A percentile compares a stretch with the other conserved stretches of the same genome.
Conservation (phyloP, 2,113 vertebrate genomes). For the Antechinus stuartii region DNA sequence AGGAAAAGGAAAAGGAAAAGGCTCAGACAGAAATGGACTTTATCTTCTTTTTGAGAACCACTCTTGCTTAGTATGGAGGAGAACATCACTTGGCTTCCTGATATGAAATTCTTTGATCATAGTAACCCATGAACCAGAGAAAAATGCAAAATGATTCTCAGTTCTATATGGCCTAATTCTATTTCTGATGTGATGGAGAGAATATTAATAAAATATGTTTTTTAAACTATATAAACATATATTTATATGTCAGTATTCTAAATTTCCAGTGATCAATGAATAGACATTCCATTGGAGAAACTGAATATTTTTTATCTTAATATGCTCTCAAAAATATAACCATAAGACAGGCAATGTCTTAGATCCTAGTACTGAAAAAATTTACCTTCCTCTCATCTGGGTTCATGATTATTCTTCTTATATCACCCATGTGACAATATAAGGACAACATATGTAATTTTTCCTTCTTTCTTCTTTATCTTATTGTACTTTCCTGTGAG, state of each 20-base stretch:
- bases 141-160: neutral
- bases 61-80: neutral
- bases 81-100: neutral
- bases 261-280: neutral
- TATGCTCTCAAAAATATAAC: neutral
- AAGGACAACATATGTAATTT: neutral
- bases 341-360: neutral
- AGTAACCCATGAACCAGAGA: neutral
- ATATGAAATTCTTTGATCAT: neutral
- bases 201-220: neutral
- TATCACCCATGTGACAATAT: neutral
- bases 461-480: neutral
- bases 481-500: too few species aligned
- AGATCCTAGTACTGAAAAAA: neutral
- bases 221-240: neutral
- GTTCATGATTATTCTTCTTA: neutral
- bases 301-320: neutral
- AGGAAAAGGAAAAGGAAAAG: neutral
- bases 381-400: neutral
- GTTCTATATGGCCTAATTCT: neutral
- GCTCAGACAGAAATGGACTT: neutral
- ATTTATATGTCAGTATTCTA: too few species aligned
- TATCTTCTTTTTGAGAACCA: neutral
- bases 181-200: neutral
- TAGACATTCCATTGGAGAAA: neutral